phyloP scores from a whole-genome alignment of 2,797 vertebrate genomes.

The Merluccius polli region DNA sequence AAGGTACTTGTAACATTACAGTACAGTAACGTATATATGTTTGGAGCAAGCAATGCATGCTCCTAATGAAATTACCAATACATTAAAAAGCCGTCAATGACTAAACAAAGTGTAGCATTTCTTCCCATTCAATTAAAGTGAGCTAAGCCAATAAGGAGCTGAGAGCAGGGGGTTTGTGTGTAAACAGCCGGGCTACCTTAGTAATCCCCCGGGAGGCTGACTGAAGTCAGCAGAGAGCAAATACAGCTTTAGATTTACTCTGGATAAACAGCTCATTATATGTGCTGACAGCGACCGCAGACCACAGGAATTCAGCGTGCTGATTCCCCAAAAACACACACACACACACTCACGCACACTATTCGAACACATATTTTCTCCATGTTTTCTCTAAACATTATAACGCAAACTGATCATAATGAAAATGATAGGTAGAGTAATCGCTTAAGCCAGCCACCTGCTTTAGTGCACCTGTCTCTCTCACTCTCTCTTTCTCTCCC shows the following conservation, averaged over 20 bases:
- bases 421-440: background rate
- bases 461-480: conserved; percentile 52
- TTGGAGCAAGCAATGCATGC: background rate
- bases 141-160: background rate
- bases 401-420: background rate
- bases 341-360: background rate
- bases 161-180: conserved; percentile 32
- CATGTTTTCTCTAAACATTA: background rate
- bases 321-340: background rate
- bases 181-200: conserved; percentile 38
- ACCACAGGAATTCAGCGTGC: conserved; percentile 22
- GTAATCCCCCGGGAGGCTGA: conserved; percentile 43
- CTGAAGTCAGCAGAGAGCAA: conserved; percentile 52
- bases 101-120: background rate
- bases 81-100: background rate
- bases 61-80: background rate
- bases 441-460: conserved; percentile 33
- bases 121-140: background rate
- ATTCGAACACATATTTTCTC: background rate
- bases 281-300: conserved; percentile 52
- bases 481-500: background rate
- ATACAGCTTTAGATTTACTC: conserved; percentile 48
- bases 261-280: conserved; percentile 56
- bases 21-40: background rate
- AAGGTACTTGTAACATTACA: background rate